Evolutionary conservation across 2,888 invertebrate species (phyloP), one percentile per base, ranked within the genome.

Genomic region (Charanyca ferruginea): DNA sequence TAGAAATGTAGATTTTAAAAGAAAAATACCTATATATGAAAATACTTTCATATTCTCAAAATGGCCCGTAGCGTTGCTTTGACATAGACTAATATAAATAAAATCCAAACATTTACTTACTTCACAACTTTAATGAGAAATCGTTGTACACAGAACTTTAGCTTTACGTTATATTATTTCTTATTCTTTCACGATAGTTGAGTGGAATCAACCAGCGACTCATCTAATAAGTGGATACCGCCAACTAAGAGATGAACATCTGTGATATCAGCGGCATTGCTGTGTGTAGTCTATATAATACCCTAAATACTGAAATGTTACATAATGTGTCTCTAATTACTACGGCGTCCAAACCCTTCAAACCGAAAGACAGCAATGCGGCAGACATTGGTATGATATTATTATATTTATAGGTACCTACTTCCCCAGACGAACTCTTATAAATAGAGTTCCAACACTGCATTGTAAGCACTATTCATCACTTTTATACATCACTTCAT

Each of bases 1-100:
- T 28, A 28, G n/a, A n/a, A n/a, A n/a, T n/a, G n/a, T n/a, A n/a
- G n/a, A n/a, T n/a, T n/a, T n/a, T n/a, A n/a, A n/a, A 38, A 38
- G 16, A 38, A 16, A 16, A 38, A 16, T 38, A 28, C 2, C 20
- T 5, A 52, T 45, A 45, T 66, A 5, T 54, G 13, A 64, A 44
- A 16, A 25, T 20, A 28, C 22, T 45, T 18, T 47, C 2, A 18
- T 2, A 8, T 47, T 47, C 22, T 41, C 16, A 28, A 11, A 65
- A 38, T 35, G 13, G 20, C 1, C 4, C n/a, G 25, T 23, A 22
- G 38, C 11, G 8, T 44, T 35, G n/a, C 16, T n/a, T 9, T n/a
- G 7, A 25, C 7, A 51, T 4, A n/a, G 25, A 66, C 13, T 53
- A 13, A 8, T 32, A 32, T 9, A 9, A 28, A 28, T 28, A 32